These are phyloP conservation scores for Hemithea aestivaria DNA, from an alignment of 2,888 invertebrate species.

Conservation along the genomic window DNA sequence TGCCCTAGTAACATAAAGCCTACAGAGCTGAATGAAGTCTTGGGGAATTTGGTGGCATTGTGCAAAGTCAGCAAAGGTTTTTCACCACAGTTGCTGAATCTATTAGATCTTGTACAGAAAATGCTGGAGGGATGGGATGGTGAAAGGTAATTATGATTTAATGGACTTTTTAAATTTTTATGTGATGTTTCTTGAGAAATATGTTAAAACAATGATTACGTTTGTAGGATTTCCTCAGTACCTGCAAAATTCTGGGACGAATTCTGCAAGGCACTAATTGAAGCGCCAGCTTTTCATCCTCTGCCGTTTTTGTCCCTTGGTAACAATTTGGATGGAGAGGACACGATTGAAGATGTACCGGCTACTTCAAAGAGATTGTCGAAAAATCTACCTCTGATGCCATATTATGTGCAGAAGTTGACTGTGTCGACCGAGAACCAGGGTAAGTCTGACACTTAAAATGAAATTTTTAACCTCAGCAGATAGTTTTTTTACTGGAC, in stretches of 20 bases:
- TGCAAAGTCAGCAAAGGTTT: constrained; percentile 46
- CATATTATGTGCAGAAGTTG: constrained; percentile 57
- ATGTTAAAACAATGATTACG: no score
- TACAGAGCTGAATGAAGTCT: constrained; percentile 27
- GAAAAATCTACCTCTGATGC: constrained; percentile 52
- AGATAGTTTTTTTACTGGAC: no score
- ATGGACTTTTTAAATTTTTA: no score
- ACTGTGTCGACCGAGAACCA: constrained; percentile 43
- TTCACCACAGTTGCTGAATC: constrained; percentile 47
- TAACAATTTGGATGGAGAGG: constrained; percentile 26
- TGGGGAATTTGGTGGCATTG: constrained; percentile 35
- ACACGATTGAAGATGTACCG: constrained; percentile 41
- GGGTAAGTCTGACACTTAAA: constrained; percentile 31
- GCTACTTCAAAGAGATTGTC: constrained; percentile 49
- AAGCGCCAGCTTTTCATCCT: constrained; percentile 56
- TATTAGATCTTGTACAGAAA: constrained; percentile 46
- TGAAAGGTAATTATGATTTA: constrained; percentile 39
- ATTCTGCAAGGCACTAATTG: constrained; percentile 49
- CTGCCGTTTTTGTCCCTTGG: constrained; percentile 45
- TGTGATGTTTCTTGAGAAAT: no score
- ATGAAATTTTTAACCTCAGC: not conserved
- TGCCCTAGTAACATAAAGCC: constrained; percentile 7
- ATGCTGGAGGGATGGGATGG: constrained; percentile 31
- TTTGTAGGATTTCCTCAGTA: constrained; percentile 52
- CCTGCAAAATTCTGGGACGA: constrained; percentile 59